Percentiles rank a stretch among this genome's conserved stretches.
phyloP scores from a whole-genome alignment of 2,113 vertebrate species.

The Eretmochelys imbricata region DNA sequence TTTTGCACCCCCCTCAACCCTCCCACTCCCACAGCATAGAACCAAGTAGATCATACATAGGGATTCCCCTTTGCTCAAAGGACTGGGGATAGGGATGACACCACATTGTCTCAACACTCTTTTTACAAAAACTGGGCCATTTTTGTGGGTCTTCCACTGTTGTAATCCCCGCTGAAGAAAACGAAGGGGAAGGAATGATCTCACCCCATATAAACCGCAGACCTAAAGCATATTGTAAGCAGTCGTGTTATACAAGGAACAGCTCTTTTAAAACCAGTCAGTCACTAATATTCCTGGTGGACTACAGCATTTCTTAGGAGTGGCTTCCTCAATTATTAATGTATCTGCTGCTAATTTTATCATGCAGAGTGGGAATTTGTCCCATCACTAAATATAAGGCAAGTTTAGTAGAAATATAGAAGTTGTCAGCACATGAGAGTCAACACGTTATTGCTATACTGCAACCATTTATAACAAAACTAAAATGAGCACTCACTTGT shows the following conservation, averaged over 20 bases:
- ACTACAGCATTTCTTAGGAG: conserved; percentile 37
- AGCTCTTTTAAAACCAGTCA: conserved; percentile 21
- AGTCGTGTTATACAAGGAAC: neutral
- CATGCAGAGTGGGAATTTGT: conserved; percentile 64
- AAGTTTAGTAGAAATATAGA: conserved; percentile 70
- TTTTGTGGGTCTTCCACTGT: neutral
- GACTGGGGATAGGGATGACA: neutral
- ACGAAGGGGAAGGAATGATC: neutral
- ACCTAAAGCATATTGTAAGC: neutral
- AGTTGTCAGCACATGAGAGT: conserved; percentile 59
- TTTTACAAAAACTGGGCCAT: neutral
- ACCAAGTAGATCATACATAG: neutral
- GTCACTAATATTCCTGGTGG: conserved; percentile 26
- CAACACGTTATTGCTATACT: conserved; percentile 54
- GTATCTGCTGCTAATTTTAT: conserved; percentile 69
- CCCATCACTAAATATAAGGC: conserved; percentile 25
- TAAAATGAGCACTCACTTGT: conserved; percentile 71
- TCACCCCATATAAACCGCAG: neutral
- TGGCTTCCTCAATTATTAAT: conserved; percentile 67
- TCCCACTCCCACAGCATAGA: neutral
- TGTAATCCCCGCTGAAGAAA: neutral
- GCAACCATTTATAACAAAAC: conserved; percentile 63
- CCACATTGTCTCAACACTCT: neutral
- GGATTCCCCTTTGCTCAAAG: neutral
- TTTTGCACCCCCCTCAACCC: neutral